Evolutionary conservation across 2,113 vertebrate species (phyloP).

Genomic region (Platanista minor): DNA sequence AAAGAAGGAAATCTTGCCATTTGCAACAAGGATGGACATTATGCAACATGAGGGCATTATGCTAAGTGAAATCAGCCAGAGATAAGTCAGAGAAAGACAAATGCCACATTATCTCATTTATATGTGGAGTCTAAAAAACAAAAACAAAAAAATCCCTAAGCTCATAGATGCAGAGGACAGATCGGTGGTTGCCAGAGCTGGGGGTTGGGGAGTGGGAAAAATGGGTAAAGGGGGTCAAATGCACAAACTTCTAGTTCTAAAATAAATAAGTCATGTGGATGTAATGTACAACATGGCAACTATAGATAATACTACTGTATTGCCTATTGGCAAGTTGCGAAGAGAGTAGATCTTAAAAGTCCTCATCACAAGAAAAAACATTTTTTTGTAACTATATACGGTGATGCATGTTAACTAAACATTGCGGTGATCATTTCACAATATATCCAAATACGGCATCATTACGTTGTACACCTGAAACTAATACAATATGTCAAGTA

Average conservation of each 20-base stretch:
- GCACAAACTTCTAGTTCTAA: neutral
- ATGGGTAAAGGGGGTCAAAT: neutral
- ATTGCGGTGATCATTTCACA: neutral
- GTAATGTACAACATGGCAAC: neutral
- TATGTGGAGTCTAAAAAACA: neutral
- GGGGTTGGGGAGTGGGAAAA: neutral
- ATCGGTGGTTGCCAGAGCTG: neutral
- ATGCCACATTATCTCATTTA: neutral
- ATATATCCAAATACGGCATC: neutral
- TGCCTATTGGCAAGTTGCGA: neutral
- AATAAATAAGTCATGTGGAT: neutral
- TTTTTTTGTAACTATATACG: neutral
- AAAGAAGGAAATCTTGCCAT: neutral
- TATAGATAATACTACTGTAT: neutral
- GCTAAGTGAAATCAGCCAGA: neutral
- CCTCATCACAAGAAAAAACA: neutral
- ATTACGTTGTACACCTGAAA: neutral
- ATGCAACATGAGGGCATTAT: neutral
- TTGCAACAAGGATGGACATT: neutral
- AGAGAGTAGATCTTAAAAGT: neutral
- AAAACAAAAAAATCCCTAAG: neutral
- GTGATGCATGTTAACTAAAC: neutral
- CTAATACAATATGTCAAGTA: neutral
- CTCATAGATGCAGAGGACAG: neutral
- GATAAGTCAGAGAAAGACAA: neutral